Evolutionary conservation across 2,113 vertebrate species (phyloP).

Genomic region (Zapus hudsonius): DNA sequence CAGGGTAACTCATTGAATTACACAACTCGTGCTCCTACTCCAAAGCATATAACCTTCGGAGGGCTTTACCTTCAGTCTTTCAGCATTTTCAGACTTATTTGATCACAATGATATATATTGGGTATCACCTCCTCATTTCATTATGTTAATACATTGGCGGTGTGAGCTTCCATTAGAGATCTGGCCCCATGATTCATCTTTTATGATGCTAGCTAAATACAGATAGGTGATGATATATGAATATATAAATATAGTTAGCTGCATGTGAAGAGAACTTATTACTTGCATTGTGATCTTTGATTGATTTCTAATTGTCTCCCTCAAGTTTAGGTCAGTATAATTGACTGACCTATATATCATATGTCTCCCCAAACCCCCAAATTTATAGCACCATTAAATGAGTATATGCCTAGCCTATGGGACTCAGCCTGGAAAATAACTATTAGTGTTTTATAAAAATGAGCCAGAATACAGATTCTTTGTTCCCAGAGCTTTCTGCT

Average conservation of each 20-base stretch:
- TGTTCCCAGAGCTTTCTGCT: background rate
- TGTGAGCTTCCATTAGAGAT: background rate
- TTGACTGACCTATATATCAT: background rate
- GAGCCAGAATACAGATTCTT: background rate
- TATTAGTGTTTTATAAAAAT: accelerated
- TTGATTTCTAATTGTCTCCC: background rate
- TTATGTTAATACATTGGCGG: background rate
- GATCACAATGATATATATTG: no score
- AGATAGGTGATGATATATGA: background rate
- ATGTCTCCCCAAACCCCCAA: background rate
- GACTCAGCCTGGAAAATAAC: background rate
- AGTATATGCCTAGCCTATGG: background rate
- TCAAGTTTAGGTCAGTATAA: background rate
- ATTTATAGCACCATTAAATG: background rate
- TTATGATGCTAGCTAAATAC: background rate
- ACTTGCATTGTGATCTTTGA: background rate
- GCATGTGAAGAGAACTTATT: background rate
- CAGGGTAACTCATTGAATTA: no score
- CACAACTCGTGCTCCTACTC: background rate
- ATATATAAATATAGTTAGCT: background rate
- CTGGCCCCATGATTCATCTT: background rate
- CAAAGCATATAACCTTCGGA: background rate
- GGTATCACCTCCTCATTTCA: background rate
- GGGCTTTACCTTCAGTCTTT: background rate
- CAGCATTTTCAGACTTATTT: background rate